These are phyloP conservation scores for Phaenicophaeus curvirostris DNA, from an alignment of 2,797 vertebrate genomes.

Conservation along the genomic window DNA sequence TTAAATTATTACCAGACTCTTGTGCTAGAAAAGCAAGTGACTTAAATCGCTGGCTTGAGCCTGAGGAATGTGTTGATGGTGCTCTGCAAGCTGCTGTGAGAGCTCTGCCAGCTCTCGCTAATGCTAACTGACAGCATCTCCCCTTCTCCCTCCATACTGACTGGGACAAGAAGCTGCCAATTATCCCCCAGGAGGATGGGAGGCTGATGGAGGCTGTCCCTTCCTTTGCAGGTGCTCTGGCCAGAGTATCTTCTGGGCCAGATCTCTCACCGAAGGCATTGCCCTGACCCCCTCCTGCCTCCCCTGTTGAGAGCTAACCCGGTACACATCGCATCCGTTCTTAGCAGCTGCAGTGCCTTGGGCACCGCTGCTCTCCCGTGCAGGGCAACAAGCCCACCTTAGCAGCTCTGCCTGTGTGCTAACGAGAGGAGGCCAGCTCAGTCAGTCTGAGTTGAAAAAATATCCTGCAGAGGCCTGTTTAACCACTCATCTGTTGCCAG, in stretches of 20 bases:
- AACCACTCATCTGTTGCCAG: not conserved
- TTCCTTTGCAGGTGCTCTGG: not conserved
- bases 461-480: not conserved
- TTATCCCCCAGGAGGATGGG: constrained; percentile 19
- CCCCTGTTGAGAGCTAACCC: not conserved
- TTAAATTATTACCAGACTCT: constrained; percentile 59
- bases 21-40: constrained; percentile 3
- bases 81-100: constrained; percentile 38
- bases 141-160: not conserved
- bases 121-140: constrained; percentile 62
- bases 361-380: not conserved
- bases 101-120: constrained; percentile 44
- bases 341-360: not conserved
- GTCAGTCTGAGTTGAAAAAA: not conserved
- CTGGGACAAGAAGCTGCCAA: constrained; percentile 45
- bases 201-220: not conserved
- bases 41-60: constrained; percentile 49
- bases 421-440: not conserved
- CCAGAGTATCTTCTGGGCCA: not conserved
- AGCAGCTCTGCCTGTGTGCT: not conserved
- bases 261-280: not conserved
- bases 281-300: not conserved
- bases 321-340: not conserved
- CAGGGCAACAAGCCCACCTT: not conserved
- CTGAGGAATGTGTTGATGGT: constrained; percentile 39